Conservation (phyloP, 2,888 invertebrate species). For the Steinernema hermaphroditum region DNA sequence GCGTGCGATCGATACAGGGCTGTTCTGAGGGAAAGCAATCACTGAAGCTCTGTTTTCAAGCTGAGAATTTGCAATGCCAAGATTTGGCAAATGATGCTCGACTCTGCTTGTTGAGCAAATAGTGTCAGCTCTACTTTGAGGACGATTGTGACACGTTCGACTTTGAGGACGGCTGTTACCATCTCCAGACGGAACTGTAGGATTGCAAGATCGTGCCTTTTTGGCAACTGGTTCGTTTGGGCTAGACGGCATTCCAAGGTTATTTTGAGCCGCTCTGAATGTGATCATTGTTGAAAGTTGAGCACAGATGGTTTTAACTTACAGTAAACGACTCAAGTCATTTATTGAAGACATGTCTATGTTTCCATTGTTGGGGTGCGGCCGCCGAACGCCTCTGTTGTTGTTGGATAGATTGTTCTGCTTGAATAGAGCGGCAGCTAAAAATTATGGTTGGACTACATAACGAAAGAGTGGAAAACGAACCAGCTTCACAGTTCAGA, state of each 20-base stretch:
- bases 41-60: background rate
- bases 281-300: background rate
- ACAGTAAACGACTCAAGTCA: background rate
- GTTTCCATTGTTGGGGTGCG: background rate
- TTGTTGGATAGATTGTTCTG: background rate
- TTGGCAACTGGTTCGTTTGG: background rate
- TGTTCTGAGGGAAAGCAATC: background rate
- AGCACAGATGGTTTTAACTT: background rate
- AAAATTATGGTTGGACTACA: background rate
- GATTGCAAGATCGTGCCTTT: background rate
- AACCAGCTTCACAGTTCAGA: constrained; percentile 1
- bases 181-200: background rate
- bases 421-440: constrained; percentile 9
- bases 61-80: background rate
- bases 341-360: background rate
- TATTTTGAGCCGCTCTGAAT: background rate
- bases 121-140: background rate
- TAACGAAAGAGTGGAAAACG: background rate
- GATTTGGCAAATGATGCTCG: background rate
- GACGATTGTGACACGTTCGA: constrained; percentile 14
- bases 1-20: background rate
- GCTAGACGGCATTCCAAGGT: background rate
- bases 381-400: constrained; percentile 2
- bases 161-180: constrained; percentile 17
- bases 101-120: background rate